phyloP scores from a whole-genome alignment of 2,888 invertebrate genomes.

The Eulithis prunata region DNA sequence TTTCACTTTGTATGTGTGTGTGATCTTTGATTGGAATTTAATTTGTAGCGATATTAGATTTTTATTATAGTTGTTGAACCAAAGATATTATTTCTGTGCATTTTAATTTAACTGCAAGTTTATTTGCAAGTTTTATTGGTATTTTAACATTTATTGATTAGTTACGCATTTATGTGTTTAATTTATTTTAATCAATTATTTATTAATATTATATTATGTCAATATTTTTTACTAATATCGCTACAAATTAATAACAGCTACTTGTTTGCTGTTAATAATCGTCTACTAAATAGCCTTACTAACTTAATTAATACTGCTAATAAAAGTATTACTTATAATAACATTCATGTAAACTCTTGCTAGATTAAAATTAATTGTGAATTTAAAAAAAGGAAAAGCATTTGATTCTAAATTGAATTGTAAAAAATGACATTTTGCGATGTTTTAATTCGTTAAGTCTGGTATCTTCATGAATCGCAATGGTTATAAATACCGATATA shows the following conservation, averaged over 20 bases:
- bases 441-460: conserved; percentile 59
- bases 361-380: conserved; percentile 76
- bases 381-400: conserved; percentile 78
- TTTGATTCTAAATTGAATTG: conserved; percentile 82
- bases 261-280: conserved; percentile 57
- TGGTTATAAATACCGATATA: conserved; percentile 13
- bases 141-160: conserved; percentile 5
- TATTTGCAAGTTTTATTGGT: conserved; percentile 6
- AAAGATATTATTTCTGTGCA: conserved; percentile 29
- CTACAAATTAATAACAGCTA: conserved; percentile 54
- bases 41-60: conserved; percentile 64
- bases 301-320: conserved; percentile 74
- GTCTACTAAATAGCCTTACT: conserved; percentile 82
- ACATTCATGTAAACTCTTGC: conserved; percentile 70
- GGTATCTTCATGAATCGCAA: conserved; percentile 17
- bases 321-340: conserved; percentile 60
- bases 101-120: conserved; percentile 10
- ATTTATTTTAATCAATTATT: conserved; percentile 15
- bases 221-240: conserved; percentile 51
- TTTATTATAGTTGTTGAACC: conserved; percentile 27
- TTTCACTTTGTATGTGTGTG: conserved; percentile 42
- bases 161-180: conserved; percentile 22
- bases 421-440: conserved; percentile 78
- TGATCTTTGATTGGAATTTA: conserved; percentile 50
- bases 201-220: background rate